These are phyloP conservation scores for Lithobates sylvaticus DNA, from an alignment of 2,797 vertebrate genomes.

Conservation along the genomic window DNA sequence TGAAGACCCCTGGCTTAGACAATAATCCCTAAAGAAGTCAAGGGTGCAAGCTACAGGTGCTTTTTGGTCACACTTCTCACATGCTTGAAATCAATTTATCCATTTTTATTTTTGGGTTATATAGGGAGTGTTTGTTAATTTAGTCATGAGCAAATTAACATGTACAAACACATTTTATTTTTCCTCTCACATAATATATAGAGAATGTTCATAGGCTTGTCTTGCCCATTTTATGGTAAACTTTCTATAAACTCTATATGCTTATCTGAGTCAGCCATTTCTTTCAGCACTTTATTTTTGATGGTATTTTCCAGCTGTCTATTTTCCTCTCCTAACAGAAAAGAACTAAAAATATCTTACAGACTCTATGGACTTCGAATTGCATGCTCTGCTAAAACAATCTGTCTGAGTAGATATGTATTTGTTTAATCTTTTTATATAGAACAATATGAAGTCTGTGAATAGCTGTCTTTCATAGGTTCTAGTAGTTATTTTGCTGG, in stretches of 20 bases:
- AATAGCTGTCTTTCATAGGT: slow-evolving; percentile 48
- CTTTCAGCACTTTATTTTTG: neutral
- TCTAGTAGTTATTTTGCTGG: slow-evolving; percentile 34
- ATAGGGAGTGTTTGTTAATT: neutral
- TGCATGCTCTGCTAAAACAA: slow-evolving; percentile 44
- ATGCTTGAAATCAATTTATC: neutral
- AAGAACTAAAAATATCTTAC: slow-evolving; percentile 41
- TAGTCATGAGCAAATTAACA: neutral
- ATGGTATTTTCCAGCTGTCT: slow-evolving; percentile 35
- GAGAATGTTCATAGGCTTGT: neutral
- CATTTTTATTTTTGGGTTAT: neutral
- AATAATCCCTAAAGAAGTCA: too few species aligned
- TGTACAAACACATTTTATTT: neutral
- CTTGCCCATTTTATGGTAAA: neutral
- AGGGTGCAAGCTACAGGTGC: too few species aligned
- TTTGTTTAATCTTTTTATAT: slow-evolving; percentile 54
- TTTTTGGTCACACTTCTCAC: too few species aligned
- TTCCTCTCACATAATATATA: neutral
- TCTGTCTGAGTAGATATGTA: slow-evolving; percentile 39
- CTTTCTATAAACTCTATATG: neutral
- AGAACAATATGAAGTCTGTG: slow-evolving; percentile 46
- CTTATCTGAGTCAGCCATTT: slow-evolving; percentile 5
- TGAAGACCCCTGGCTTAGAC: too few species aligned
- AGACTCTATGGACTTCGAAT: slow-evolving; percentile 8
- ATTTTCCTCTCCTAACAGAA: slow-evolving; percentile 35